Evolutionary conservation across 2,113 vertebrate species (phyloP), one percentile per base, ranked within the genome.

Genomic region (Mustelus asterias): DNA sequence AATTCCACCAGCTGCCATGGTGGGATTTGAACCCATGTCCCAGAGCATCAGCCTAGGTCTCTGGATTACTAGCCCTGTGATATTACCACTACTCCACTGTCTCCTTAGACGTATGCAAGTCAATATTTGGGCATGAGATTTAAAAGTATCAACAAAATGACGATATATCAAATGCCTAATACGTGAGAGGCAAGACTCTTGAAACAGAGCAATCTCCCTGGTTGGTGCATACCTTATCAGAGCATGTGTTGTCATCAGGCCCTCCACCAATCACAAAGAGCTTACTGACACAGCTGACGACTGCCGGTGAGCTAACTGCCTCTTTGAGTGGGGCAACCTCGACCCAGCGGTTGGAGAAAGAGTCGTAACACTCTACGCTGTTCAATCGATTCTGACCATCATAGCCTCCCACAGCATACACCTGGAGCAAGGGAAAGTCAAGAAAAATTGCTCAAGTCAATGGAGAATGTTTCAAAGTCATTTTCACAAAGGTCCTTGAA

Each of bases 321-420:
- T 99, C 99, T 96, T 99, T 99, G 67, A 99, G 98, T 63, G 99
- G 98, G 85, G 98, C 98, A 96, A 99, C 99, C 97, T 99, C 99
- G 0, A 98, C 99, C 99, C 99, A 99, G 96, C 99, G 99, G 96
- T 99, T 99, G 48, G 99, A 99, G 97, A 99, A 99, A 0, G 98
- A 99, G 96, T 99, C 99, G 0, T 99, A 99, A 96, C 99, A 99
- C 97, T 99, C 99, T 9, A 98, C 99, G 0, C 98, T 99, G 98
- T 98, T 99, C 92, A 99, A 98, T n/a, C 99, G 98, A 97, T 97
- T 99, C 97, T 99, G 99, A 33, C 99, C 99, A 37, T 99, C 99
- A 0, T 99, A 99, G 16, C 99, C 99, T 44, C 99, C 99, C 13
- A 99, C 98, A 37, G 98, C 98, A 37, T 99, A 99, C 0, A 99